phyloP scores from a whole-genome alignment of 2,888 invertebrate genomes.

The Sphaeridia pumilis region DNA sequence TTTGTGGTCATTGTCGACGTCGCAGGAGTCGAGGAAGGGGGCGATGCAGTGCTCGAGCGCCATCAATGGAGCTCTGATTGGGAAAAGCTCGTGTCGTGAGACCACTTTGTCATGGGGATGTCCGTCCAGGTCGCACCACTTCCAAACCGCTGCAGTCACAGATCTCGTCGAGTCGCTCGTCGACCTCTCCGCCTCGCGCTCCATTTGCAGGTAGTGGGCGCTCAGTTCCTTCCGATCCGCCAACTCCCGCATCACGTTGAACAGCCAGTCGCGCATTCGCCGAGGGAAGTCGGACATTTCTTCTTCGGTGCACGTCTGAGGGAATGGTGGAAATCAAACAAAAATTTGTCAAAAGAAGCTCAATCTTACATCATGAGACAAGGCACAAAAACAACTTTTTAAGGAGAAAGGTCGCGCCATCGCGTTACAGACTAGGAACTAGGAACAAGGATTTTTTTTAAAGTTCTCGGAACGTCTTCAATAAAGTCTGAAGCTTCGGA shows the following conservation, averaged over 20 bases:
- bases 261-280: slow-evolving; percentile 96
- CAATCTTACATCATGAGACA: too few species aligned
- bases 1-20: slow-evolving; percentile 74
- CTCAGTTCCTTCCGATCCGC: slow-evolving; percentile 76
- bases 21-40: slow-evolving; percentile 86
- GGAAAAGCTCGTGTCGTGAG: slow-evolving; percentile 66
- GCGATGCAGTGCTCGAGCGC: slow-evolving; percentile 95
- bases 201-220: slow-evolving; percentile 70
- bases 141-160: slow-evolving; percentile 93
- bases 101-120: slow-evolving; percentile 65
- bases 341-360: too few species aligned
- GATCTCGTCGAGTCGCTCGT: slow-evolving; percentile 67
- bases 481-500: too few species aligned
- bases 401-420: too few species aligned
- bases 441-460: too few species aligned
- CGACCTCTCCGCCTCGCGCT: slow-evolving; percentile 67
- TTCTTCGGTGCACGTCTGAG: slow-evolving; percentile 61
- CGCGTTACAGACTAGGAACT: too few species aligned
- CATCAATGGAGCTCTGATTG: slow-evolving; percentile 86
- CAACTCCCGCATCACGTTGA: slow-evolving; percentile 91
- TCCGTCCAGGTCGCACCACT: slow-evolving; percentile 93
- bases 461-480: too few species aligned
- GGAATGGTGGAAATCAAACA: neutral
- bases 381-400: too few species aligned
- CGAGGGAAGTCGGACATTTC: slow-evolving; percentile 91